Conservation (phyloP, 2,888 invertebrate genomes). For the Drosophila seclusa region DNA sequence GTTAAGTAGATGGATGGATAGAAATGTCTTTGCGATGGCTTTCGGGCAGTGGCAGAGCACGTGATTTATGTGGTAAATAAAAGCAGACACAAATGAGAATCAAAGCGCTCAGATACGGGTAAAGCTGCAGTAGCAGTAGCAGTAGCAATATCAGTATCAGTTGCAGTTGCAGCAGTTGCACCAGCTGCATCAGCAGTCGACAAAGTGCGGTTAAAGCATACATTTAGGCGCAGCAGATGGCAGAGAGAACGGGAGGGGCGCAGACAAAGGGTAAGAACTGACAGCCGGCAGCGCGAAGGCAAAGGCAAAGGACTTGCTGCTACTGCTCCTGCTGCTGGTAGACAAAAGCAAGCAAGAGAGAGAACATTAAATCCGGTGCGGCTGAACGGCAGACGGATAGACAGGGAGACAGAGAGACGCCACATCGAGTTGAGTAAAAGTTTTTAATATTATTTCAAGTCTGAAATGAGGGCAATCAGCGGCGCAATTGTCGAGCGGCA, state of each 20-base stretch:
- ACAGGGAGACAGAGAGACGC: conserved; percentile 26
- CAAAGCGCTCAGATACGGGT: conserved; percentile 66
- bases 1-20: conserved; percentile 73
- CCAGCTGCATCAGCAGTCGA: conserved; percentile 26
- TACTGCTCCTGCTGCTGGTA: conserved; percentile 22
- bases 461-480: conserved; percentile 82
- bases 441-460: conserved; percentile 82
- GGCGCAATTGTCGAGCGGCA: conserved; percentile 79
- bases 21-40: conserved; percentile 60
- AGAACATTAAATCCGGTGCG: conserved; percentile 58
- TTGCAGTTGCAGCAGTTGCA: conserved; percentile 21
- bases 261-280: conserved; percentile 40
- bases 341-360: conserved; percentile 47
- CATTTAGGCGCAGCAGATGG: conserved; percentile 40
- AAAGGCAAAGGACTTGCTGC: conserved; percentile 17
- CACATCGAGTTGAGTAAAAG: conserved; percentile 67
- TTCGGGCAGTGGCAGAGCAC: conserved; percentile 49
- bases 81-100: conserved; percentile 71
- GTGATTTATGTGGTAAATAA: conserved; percentile 82
- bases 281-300: conserved; percentile 15
- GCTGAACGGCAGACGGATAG: conserved; percentile 17
- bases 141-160: conserved; percentile 1
- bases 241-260: not conserved
- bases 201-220: conserved; percentile 57
- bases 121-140: conserved; percentile 16